Percentiles rank a stretch among this genome's conserved stretches.
These are phyloP conservation scores for Galendromus occidentalis DNA, from an alignment of 1,140 invertebrate genomes.

Conservation along the genomic window DNA sequence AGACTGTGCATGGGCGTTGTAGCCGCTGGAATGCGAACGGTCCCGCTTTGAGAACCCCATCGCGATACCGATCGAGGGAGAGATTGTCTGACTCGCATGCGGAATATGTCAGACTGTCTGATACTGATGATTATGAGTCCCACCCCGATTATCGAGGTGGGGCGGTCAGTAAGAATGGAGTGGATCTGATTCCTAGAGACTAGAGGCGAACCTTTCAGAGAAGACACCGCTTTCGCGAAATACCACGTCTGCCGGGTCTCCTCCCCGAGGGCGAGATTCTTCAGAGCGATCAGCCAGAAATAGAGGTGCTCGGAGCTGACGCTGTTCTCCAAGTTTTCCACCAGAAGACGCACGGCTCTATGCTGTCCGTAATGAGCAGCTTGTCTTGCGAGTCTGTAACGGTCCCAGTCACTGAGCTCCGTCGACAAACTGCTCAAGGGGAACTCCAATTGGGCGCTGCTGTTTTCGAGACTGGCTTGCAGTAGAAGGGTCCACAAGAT, in stretches of 20 bases:
- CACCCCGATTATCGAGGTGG: no score
- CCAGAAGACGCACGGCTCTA: conserved; percentile 24
- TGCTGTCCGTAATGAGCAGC: conserved; percentile 44
- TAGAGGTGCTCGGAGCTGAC: conserved; percentile 72
- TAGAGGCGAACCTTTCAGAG: conserved; percentile 39
- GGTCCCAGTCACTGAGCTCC: conserved; percentile 51
- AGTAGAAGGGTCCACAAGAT: conserved; percentile 59
- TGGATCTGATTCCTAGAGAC: no score
- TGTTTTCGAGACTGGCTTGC: conserved; percentile 48
- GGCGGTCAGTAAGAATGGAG: no score
- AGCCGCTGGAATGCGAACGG: conserved; percentile 34
- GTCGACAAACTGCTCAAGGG: conserved; percentile 30
- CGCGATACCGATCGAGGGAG: no score
- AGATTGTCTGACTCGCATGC: no score
- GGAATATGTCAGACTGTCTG: no score
- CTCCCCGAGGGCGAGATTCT: conserved; percentile 30
- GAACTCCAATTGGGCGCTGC: conserved; percentile 32
- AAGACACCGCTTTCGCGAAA: conserved; percentile 39
- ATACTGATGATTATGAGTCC: no score
- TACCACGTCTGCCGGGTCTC: conserved; percentile 20
- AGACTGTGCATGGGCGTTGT: conserved; percentile 43
- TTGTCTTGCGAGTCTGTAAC: conserved; percentile 63
- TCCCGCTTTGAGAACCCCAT: no score
- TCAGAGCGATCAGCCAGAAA: conserved; percentile 63
- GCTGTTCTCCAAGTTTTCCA: conserved; percentile 20